phyloP scores from a whole-genome alignment of 64 coral and sea anemone species.

The Trachythela sp. region DNA sequence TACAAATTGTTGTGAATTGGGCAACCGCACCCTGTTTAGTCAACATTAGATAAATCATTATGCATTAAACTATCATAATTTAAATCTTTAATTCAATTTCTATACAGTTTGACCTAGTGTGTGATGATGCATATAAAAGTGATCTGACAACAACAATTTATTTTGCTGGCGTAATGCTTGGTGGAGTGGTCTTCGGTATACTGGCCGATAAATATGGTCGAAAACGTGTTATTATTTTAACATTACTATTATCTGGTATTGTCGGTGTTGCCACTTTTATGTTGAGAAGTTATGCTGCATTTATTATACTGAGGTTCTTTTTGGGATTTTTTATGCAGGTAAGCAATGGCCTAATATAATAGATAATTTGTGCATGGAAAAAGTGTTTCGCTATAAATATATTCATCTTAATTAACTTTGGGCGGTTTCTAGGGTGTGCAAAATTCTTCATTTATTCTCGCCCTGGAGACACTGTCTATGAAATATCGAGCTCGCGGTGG shows the following conservation, averaged over 20 bases:
- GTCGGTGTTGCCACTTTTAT: background rate
- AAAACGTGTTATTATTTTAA: background rate
- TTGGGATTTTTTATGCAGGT: background rate
- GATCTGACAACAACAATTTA: background rate
- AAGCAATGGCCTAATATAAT: too few relatives aligned
- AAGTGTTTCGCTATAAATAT: too few relatives aligned
- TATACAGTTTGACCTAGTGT: background rate
- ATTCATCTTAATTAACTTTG: too few relatives aligned
- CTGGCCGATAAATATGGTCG: constrained; percentile 1
- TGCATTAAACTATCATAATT: background rate
- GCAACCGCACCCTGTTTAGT: too few relatives aligned
- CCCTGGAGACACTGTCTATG: background rate
- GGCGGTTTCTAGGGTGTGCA: background rate
- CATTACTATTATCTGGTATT: background rate
- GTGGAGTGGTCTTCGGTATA: background rate
- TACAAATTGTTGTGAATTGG: too few relatives aligned
- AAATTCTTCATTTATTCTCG: background rate
- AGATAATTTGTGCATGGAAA: too few relatives aligned
- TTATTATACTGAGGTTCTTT: background rate
- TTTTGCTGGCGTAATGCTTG: constrained; percentile 8
- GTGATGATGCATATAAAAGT: background rate
- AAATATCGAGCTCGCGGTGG: background rate
- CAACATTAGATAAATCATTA: too few relatives aligned
- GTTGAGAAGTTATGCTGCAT: background rate
- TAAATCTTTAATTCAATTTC: background rate